Evolutionary conservation across 2,797 vertebrate species (phyloP), one percentile per base, ranked within the genome.

Genomic region (Amniataba percoides): DNA sequence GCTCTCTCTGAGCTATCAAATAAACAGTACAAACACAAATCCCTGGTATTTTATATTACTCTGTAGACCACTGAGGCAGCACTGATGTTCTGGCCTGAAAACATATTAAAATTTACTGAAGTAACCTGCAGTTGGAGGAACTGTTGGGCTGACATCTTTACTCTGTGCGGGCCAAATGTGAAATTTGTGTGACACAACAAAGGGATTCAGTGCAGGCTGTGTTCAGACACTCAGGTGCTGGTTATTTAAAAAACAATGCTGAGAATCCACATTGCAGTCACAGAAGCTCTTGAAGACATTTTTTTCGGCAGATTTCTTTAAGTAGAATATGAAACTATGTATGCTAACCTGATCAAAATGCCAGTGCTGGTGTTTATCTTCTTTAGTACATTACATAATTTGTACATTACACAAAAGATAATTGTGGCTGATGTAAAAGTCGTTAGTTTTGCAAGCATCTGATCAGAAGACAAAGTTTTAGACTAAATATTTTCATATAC

Each of bases 1-100:
- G 6, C n/a, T 74, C 56, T 63, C 5, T 62, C 56, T 71, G 56
- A 71, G 56, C 34, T 16, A 21, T 63, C 46, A 65, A 64, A 63
- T 31, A 48, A 73, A 42, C 42, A 67, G 39, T 51, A 60, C 7
- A 48, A 59, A 56, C 31, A 65, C 31, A 65, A 59, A 40, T 42
- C 39, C 60, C 11, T 70, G 51, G 16, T 53, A 13, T 56, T 57
- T 74, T 46, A 31, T 49, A 46, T 49, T 40, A 46, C 45, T 66
- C n/a, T 49, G 3, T 34, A 42, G 40, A 48, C 49, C 62, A 46
- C 55, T 57, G 51, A 49, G 65, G 43, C 43, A 70, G 59, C 19
- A 34, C 55, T 48, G 57, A 61, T 76, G 39, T 69, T 72, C n/a
- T 6, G 31, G 6, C 43, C 61, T 77, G 53, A 59, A 74, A 80